Evolutionary conservation across 2,113 vertebrate genomes (phyloP).

Genomic region (Trichomycterus rosablanca): DNA sequence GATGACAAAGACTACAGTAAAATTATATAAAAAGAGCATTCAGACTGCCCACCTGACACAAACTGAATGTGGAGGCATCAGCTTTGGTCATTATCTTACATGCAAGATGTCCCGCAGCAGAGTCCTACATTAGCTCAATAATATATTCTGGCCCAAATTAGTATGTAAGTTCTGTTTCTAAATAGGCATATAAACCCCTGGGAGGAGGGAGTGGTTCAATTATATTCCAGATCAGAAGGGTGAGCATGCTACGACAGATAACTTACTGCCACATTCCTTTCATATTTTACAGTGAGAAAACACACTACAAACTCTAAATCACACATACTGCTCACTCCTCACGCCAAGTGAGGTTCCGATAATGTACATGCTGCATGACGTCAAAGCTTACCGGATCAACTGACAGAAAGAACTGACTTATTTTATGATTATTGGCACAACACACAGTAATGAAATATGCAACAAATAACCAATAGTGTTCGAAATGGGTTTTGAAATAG

Average conservation of each 20-base stretch:
- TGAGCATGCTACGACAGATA: constrained; percentile 57
- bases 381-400: too few species aligned
- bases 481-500: too few species aligned
- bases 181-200: constrained; percentile 38
- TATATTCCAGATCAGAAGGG: constrained; percentile 27
- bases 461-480: too few species aligned
- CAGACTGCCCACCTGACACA: not conserved
- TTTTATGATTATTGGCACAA: too few species aligned
- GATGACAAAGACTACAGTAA: too few species aligned
- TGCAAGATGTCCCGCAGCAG: too few species aligned
- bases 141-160: constrained; percentile 35
- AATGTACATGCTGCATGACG: too few species aligned
- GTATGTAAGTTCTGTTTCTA: constrained; percentile 34
- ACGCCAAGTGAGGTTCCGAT: too few species aligned
- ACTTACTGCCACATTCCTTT: constrained; percentile 60
- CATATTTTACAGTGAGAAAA: constrained; percentile 46
- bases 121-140: constrained; percentile 23
- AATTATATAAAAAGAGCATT: not conserved
- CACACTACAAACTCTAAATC: constrained; percentile 5
- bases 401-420: too few species aligned
- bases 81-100: not conserved
- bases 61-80: not conserved
- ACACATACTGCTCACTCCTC: not conserved
- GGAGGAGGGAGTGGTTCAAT: constrained; percentile 27
- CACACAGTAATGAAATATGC: too few species aligned